Evolutionary conservation across 1,140 invertebrate species (phyloP), one percentile per base, ranked within the genome.

Genomic region (Zeugodacus cucurbitae): DNA sequence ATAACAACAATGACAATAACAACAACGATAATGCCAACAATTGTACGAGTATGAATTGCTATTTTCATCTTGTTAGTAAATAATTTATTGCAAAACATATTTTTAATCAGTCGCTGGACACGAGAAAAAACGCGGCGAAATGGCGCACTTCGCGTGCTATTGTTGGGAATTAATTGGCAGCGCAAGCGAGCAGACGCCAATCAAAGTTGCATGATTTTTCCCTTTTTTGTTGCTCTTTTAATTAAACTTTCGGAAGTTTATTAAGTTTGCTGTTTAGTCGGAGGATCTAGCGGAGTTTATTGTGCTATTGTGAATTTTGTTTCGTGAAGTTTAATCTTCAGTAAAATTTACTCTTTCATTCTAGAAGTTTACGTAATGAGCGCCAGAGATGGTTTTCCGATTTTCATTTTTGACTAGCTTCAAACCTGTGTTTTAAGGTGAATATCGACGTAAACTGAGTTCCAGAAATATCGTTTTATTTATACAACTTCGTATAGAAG

Each of bases 81-180:
- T 82, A 82, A 82, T 82, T 82, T 82, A 82, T 82, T 34, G 74
- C 41, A 82, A 74, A 82, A 82, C 74, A 82, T 22, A 82, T 82
- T 82, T 82, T 44, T 82, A 48, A 82, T 82, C 74, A 82, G 74
- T 29, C 44, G 20, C 41, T 26, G 74, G 74, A 17, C 41, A 17
- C 41, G 74, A 54, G 74, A 82, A 44, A 34, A 20, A 70, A 8
- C 29, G 26, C 22, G 14, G 17, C 20, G 70, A 74, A 74, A 74
- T 74, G 70, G 37, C 34, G 37, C 20, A 74, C 4, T 26, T 3
- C 11, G 64, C 29, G 1, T 8, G 41, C n/a, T 82, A 0, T n/a
- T 82, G 41, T 48, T 8, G 22, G 44, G 10, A 44, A 48, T 48
- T 82, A 82, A 82, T 48, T 82, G 74, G 41, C 74, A 44, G 44